Conservation (phyloP, 1,140 invertebrate genomes). For the Teleogryllus occipitalis region DNA sequence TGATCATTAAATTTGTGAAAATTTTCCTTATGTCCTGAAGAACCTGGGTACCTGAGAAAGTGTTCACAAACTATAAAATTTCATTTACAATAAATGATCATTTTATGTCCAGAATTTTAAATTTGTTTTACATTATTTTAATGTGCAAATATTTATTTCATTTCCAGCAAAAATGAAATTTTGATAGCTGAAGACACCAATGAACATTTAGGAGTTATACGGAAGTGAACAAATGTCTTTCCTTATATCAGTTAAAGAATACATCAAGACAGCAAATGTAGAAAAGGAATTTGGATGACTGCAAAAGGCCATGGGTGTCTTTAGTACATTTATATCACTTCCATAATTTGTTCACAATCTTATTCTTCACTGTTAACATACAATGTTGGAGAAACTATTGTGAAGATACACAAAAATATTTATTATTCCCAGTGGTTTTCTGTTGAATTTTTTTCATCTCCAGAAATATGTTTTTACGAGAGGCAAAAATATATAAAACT, state of each 20-base stretch:
- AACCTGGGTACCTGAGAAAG: too few species aligned
- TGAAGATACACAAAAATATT: neutral
- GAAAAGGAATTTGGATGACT: conserved; percentile 17
- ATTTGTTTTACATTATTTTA: neutral
- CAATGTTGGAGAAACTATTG: neutral
- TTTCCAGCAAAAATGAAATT: neutral
- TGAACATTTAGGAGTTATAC: neutral
- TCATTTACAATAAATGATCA: too few species aligned
- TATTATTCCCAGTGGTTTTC: neutral
- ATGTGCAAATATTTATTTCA: neutral
- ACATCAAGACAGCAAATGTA: neutral
- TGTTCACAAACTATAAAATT: too few species aligned
- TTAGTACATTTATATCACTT: neutral
- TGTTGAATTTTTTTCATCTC: neutral
- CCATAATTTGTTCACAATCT: too few species aligned
- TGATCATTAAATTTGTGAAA: too few species aligned
- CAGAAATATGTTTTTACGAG: neutral
- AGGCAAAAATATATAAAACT: neutral
- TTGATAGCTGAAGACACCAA: neutral
- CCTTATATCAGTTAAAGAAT: neutral
- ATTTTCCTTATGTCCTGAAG: too few species aligned
- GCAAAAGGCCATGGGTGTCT: conserved; percentile 12
- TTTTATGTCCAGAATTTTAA: too few species aligned
- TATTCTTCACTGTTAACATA: neutral
- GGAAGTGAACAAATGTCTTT: neutral